Evolutionary conservation across 2,888 invertebrate species (phyloP), one percentile per base, ranked within the genome.

Genomic region (Camponotus fellah): DNA sequence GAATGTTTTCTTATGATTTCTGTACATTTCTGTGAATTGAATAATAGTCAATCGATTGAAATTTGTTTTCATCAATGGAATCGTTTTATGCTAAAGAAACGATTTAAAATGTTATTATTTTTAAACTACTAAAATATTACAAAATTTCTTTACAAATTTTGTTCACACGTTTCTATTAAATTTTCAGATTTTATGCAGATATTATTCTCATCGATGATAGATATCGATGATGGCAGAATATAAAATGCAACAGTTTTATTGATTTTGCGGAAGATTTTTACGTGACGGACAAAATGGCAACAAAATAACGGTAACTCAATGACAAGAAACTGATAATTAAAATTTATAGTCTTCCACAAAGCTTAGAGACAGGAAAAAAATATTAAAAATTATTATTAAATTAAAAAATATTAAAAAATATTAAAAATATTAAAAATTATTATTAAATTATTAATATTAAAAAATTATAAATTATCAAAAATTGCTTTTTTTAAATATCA

Each of bases 161-260:
- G 26, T n/a, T 3, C 8, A n/a, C n/a, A 53, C n/a, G n/a, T 53
- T 53, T n/a, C n/a, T 53, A n/a, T 53, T n/a, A 2, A n/a, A 53
- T 53, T 53, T 53, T 53, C 53, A 53, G 8, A 53, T 8, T n/a
- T 21, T 56, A 5, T 8, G 8, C 8, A 17, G 14, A 62, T 60
- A 60, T 62, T 21, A 62, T 0, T 14, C 53, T 2, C 3, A 56
- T 34, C 53, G 58, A 26, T 40, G 4, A 76, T 26, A 53, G 32
- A 40, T 66, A 3, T 0, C 21, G 43, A 68, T 14, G 17, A 12
- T 6, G 26, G 26, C 5, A 49, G 6, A n/a, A 65, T 53, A 37
- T 17, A 53, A 2, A 43, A 77, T 32, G 6, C 40, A n/a, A 77
- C 62, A 32, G 40, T 40, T 68, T n/a, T 68, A 56, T n/a, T 58